A percentile compares a stretch with the other conserved stretches of the same genome.
Evolutionary conservation across 2,888 invertebrate species (phyloP).

Genomic region (Glaucopsyche alexis): DNA sequence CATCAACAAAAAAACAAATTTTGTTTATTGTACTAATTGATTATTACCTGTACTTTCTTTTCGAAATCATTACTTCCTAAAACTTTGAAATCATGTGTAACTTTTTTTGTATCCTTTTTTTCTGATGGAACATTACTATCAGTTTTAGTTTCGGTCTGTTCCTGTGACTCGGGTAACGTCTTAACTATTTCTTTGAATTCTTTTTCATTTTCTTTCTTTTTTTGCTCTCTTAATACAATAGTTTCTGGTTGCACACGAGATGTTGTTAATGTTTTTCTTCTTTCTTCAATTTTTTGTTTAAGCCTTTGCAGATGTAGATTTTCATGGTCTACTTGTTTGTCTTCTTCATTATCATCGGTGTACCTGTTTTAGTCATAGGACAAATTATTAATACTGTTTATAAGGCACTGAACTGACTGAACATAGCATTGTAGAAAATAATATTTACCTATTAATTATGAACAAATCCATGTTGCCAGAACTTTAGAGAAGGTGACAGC

Average conservation of each 20-base stretch:
- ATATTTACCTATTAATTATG: conserved; percentile 83
- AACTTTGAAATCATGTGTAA: conserved; percentile 79
- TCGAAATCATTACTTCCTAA: conserved; percentile 83
- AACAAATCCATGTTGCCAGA: conserved; percentile 82
- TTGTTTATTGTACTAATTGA: neutral
- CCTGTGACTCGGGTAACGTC: conserved; percentile 7
- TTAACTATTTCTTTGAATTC: conserved; percentile 28
- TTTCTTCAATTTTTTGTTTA: conserved; percentile 80
- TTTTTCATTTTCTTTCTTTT: conserved; percentile 25
- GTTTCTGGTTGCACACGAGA: conserved; percentile 35
- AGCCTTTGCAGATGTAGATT: conserved; percentile 79
- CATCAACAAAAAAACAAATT: neutral
- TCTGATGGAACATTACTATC: conserved; percentile 7
- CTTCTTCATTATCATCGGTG: conserved; percentile 61
- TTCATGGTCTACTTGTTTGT: conserved; percentile 69
- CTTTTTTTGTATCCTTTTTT: conserved; percentile 36
- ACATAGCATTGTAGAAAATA: neutral
- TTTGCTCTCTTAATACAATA: conserved; percentile 35
- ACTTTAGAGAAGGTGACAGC: neutral
- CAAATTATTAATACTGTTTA: conserved; percentile 20
- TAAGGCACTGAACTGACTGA: neutral
- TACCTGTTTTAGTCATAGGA: conserved; percentile 54
- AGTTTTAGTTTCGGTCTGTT: conserved; percentile 23
- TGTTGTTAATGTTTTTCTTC: conserved; percentile 57
- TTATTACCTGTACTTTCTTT: conserved; percentile 73